phyloP scores from a whole-genome alignment of 2,113 vertebrate species.

The Turnix velox region DNA sequence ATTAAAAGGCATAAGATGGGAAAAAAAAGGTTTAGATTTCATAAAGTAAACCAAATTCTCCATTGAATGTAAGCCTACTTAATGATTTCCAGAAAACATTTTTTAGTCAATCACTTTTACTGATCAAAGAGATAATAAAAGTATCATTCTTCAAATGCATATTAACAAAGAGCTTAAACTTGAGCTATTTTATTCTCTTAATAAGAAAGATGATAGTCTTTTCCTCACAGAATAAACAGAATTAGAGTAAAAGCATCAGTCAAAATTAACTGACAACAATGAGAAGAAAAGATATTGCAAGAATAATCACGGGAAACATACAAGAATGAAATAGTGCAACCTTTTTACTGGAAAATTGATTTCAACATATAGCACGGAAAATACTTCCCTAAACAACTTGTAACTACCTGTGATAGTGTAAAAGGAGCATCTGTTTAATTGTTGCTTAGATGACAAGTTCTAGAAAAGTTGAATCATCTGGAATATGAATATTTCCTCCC shows the following conservation, averaged over 20 bases:
- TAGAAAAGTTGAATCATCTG: not conserved
- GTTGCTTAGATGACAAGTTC: not conserved
- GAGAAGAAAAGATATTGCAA: not conserved
- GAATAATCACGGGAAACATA: not conserved
- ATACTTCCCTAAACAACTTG: not conserved
- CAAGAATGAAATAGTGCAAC: not conserved
- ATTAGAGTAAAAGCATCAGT: not conserved
- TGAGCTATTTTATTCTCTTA: not conserved
- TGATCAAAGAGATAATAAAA: not conserved
- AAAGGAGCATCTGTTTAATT: not conserved
- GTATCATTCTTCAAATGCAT: not conserved
- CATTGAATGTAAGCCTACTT: not conserved
- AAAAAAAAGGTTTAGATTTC: not conserved
- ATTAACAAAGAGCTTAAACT: not conserved
- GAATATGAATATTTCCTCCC: not conserved
- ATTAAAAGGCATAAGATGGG: not conserved
- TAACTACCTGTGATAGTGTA: not conserved
- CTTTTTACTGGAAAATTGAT: not conserved
- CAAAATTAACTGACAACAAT: not conserved
- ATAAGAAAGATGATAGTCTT: not conserved
- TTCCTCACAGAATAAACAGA: not conserved
- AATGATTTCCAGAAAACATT: not conserved
- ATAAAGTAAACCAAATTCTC: not conserved
- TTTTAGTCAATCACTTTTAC: not conserved
- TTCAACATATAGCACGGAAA: not conserved